These are phyloP conservation scores for Thinocorus orbignyianus DNA, from an alignment of 2,113 vertebrate species.

Conservation along the genomic window DNA sequence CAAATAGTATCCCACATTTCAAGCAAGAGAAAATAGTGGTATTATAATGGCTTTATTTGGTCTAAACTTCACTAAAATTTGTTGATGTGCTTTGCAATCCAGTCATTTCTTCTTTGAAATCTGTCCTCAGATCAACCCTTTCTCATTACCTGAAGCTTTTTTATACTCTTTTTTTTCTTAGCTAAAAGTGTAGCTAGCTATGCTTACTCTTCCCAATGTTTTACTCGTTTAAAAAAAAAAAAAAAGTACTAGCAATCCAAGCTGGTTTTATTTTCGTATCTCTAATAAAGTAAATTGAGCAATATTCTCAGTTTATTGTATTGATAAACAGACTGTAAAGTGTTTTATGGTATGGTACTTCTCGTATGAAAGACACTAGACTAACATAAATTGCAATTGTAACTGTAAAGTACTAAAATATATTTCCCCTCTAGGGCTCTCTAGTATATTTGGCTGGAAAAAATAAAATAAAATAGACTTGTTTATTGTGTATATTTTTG, in stretches of 20 bases:
- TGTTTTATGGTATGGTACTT: constrained; percentile 46
- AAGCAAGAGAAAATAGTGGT: background rate
- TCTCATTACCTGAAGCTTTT: constrained; percentile 21
- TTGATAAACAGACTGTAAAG: constrained; percentile 68
- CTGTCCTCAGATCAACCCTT: background rate
- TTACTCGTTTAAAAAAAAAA: background rate
- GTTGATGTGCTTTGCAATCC: background rate
- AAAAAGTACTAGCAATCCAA: background rate
- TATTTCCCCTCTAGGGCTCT: constrained; percentile 55
- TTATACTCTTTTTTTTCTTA: background rate
- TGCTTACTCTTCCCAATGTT: background rate
- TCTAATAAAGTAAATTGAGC: constrained; percentile 69
- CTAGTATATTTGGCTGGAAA: constrained; percentile 44
- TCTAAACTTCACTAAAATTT: background rate
- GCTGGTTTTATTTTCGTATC: constrained; percentile 58
- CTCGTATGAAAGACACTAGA: constrained; percentile 42
- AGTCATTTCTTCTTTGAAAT: background rate
- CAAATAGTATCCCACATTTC: background rate
- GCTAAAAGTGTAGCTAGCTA: background rate
- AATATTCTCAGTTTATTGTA: constrained; percentile 64
- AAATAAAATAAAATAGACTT: constrained; percentile 64
- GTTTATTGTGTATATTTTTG: constrained; percentile 64
- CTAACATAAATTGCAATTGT: constrained; percentile 67
- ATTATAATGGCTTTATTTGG: background rate
- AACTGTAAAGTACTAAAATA: constrained; percentile 63